Evolutionary conservation across 1,140 invertebrate species (phyloP).

Genomic region (Drosophila triauraria): DNA sequence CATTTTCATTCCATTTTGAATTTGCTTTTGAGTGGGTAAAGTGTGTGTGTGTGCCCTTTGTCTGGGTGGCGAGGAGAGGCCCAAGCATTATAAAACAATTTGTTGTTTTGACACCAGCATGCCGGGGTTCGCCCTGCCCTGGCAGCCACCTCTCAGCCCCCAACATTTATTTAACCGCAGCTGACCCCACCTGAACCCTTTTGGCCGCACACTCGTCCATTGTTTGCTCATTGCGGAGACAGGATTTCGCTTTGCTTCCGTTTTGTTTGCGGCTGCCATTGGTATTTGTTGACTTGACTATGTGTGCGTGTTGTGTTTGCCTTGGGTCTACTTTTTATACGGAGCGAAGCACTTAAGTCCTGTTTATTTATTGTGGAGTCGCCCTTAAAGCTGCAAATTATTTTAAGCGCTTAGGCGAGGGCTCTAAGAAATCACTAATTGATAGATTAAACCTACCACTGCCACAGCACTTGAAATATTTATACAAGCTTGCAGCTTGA

Average conservation of each 20-base stretch:
- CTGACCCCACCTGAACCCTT: constrained; percentile 62
- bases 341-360: constrained; percentile 31
- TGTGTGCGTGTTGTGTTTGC: constrained; percentile 39
- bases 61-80: constrained; percentile 18
- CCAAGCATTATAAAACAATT: constrained; percentile 65
- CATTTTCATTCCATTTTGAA: constrained; percentile 32
- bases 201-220: constrained; percentile 42
- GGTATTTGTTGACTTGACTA: constrained; percentile 38
- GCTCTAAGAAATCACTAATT: constrained; percentile 5
- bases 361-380: constrained; percentile 39
- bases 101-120: constrained; percentile 63
- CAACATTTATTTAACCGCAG: constrained; percentile 43
- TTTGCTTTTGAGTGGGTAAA: constrained; percentile 21
- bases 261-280: constrained; percentile 54
- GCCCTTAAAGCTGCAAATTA: constrained; percentile 23
- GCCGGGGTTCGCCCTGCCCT: constrained; percentile 6
- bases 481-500: too few relatives aligned
- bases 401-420: not conserved
- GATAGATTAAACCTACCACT: constrained; percentile 5
- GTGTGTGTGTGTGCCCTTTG: constrained; percentile 45
- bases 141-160: not conserved
- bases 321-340: constrained; percentile 47
- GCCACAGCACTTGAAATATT: not conserved
- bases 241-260: constrained; percentile 60
- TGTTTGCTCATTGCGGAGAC: constrained; percentile 61